Evolutionary conservation across 2,797 vertebrate species (phyloP).

Genomic region (Pterois miles): DNA sequence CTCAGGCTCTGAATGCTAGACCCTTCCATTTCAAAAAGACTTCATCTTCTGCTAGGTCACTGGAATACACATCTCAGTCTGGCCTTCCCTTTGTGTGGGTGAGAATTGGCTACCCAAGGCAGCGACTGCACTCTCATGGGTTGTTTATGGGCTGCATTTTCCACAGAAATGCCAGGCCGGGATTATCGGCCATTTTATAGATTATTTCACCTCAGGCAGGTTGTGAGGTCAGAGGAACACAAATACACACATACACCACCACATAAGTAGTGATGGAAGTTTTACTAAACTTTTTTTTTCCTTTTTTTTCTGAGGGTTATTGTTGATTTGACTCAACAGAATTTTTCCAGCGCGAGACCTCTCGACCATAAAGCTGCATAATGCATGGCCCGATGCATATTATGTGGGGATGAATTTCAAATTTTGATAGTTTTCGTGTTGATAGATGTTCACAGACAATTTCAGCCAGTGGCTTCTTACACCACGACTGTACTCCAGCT

Average conservation of each 20-base stretch:
- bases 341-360: conserved; percentile 29
- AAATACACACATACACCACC: not conserved
- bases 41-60: conserved; percentile 67
- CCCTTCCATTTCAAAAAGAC: conserved; percentile 60
- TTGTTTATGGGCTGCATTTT: conserved; percentile 42
- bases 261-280: conserved; percentile 18
- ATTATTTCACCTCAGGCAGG: conserved; percentile 43
- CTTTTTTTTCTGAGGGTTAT: not conserved
- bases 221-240: conserved; percentile 29
- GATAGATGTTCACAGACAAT: not conserved
- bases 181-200: conserved; percentile 44
- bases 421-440: conserved; percentile 35
- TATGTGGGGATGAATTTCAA: conserved; percentile 29
- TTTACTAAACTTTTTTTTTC: conserved; percentile 16
- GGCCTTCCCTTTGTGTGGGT: conserved; percentile 62
- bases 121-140: conserved; percentile 4
- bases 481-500: conserved; percentile 28
- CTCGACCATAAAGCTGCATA: conserved; percentile 16
- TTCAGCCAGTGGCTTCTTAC: conserved; percentile 21
- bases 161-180: conserved; percentile 18
- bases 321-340: conserved; percentile 34
- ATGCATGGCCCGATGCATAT: conserved; percentile 7
- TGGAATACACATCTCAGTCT: conserved; percentile 48
- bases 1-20: conserved; percentile 5
- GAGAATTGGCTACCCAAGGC: conserved; percentile 52